These are phyloP conservation scores for Sipha maydis DNA, from an alignment of 2,888 invertebrate genomes.

Conservation along the genomic window DNA sequence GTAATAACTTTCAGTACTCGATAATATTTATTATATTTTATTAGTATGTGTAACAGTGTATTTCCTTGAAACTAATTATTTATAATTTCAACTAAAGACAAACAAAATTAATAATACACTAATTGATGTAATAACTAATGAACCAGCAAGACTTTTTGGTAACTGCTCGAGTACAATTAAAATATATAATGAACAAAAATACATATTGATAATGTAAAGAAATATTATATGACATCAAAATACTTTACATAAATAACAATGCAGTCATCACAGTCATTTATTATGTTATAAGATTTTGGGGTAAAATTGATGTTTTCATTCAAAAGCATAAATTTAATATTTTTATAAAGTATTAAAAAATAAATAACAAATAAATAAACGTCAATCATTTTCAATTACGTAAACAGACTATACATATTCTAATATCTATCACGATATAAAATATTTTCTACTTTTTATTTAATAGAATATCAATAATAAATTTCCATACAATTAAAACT, in stretches of 20 bases:
- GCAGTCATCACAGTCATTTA: not conserved
- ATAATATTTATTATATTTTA: not conserved
- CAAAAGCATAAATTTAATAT: too few relatives aligned
- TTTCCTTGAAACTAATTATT: not conserved
- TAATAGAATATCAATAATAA: too few relatives aligned
- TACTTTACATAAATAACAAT: not conserved
- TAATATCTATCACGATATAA: not conserved
- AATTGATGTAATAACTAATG: not conserved
- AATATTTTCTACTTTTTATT: not conserved
- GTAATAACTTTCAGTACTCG: too few relatives aligned
- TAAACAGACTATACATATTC: not conserved
- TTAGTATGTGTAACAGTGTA: not conserved
- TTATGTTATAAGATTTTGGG: not conserved
- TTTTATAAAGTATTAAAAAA: too few relatives aligned
- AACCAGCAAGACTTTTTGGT: not conserved
- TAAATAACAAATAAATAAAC: not conserved
- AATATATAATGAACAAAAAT: not conserved
- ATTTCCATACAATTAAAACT: not conserved
- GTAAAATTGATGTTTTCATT: not conserved
- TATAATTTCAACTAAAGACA: not conserved
- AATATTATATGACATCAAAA: not conserved
- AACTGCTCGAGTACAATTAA: not conserved
- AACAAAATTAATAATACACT: not conserved
- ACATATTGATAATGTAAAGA: not conserved
- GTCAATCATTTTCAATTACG: not conserved